Evolutionary conservation across 2,888 invertebrate genomes (phyloP).

Genomic region (Ptilodon capucinus): DNA sequence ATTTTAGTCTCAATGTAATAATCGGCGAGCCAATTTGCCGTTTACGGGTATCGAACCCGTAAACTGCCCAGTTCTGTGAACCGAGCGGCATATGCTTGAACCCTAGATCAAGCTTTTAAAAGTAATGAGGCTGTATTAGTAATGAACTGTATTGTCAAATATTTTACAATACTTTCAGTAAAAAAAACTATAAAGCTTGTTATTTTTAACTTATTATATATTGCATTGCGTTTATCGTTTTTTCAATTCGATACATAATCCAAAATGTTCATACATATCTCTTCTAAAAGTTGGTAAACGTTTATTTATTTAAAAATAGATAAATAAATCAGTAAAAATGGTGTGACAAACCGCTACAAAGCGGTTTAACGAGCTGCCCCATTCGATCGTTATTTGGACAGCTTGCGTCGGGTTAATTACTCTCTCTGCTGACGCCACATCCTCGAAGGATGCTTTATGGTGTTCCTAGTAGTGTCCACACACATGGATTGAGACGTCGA

Average conservation of each 20-base stretch:
- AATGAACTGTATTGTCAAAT: too few species aligned
- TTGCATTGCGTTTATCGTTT: too few species aligned
- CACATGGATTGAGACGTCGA: constrained; percentile 29
- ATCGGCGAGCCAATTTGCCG: too few species aligned
- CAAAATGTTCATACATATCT: not conserved
- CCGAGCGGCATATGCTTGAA: too few species aligned
- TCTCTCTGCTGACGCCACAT: constrained; percentile 11
- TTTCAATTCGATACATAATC: not conserved
- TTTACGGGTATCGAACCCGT: too few species aligned
- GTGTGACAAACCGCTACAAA: not conserved
- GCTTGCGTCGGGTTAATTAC: constrained; percentile 35
- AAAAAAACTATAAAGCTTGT: too few species aligned
- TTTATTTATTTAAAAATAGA: not conserved
- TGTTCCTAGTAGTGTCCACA: constrained; percentile 31
- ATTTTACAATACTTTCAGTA: too few species aligned
- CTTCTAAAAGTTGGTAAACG: not conserved
- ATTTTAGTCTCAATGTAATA: too few species aligned
- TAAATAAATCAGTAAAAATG: not conserved
- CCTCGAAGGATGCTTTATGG: constrained; percentile 33
- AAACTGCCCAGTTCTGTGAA: too few species aligned
- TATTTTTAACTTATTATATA: too few species aligned
- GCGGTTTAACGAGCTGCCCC: not conserved
- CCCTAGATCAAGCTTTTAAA: too few species aligned
- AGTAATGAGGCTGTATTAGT: too few species aligned
- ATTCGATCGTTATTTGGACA: constrained; percentile 25